A percentile compares a stretch with the other conserved stretches of the same genome.
Conservation (phyloP, 1,140 invertebrate genomes). For the Nixonia krombeini region DNA sequence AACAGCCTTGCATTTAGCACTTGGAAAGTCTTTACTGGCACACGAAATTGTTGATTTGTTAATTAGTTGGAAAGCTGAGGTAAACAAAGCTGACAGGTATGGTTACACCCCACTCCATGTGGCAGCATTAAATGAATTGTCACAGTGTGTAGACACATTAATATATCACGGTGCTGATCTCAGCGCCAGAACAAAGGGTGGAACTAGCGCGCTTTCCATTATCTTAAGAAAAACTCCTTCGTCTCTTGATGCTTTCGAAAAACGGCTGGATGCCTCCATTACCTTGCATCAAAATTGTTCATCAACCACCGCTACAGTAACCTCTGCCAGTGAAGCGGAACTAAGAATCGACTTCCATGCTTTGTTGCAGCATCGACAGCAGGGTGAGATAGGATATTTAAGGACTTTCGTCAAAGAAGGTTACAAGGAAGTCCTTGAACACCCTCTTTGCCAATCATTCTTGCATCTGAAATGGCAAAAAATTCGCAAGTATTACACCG, state of each 20-base stretch:
- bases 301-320: too few relatives aligned
- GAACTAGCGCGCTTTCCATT: conserved; percentile 85
- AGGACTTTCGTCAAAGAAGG: conserved; percentile 88
- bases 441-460: conserved; percentile 87
- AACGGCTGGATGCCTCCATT: conserved; percentile 83
- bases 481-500: conserved; percentile 89
- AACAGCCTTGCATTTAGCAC: conserved; percentile 83
- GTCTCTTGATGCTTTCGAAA: conserved; percentile 81
- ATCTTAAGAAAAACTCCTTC: conserved; percentile 87
- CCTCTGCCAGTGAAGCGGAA: conserved; percentile 83
- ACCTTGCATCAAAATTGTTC: conserved; percentile 84
- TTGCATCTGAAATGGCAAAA: conserved; percentile 90
- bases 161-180: conserved; percentile 88
- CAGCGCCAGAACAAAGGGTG: conserved; percentile 85
- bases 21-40: conserved; percentile 81
- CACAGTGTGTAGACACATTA: conserved; percentile 85
- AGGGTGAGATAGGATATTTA: conserved; percentile 84
- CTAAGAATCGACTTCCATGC: conserved; percentile 86
- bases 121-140: conserved; percentile 87
- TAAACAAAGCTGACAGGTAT: conserved; percentile 89
- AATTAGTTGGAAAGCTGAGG: conserved; percentile 83
- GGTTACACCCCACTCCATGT: conserved; percentile 92
- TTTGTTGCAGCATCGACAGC: conserved; percentile 82
- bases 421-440: conserved; percentile 85
- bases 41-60: conserved; percentile 83